Conservation (phyloP, 23 tunicate species). For the Styela plicata region DNA sequence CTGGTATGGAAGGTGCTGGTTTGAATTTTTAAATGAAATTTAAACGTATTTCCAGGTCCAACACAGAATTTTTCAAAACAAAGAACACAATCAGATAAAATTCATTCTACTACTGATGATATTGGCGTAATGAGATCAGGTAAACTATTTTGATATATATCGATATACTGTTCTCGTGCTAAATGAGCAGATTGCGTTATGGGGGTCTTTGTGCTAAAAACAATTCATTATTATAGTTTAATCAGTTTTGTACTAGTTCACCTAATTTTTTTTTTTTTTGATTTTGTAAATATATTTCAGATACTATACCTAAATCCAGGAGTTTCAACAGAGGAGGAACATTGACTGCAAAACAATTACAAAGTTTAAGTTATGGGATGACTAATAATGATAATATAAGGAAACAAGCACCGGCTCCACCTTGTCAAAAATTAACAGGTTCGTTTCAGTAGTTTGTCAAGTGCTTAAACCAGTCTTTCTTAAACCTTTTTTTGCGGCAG, state of each 20-base stretch:
- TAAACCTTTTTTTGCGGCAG: too few species aligned
- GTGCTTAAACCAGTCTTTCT: too few species aligned
- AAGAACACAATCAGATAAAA: conserved; percentile 5
- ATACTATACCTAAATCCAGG: background rate
- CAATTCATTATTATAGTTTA: too few species aligned
- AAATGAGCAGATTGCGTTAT: too few species aligned
- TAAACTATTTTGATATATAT: too few species aligned
- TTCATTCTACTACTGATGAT: conserved; percentile 10
- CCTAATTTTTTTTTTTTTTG: too few species aligned
- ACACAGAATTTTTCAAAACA: background rate
- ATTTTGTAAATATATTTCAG: background rate
- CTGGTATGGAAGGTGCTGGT: too few species aligned
- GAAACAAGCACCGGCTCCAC: conserved; percentile 20
- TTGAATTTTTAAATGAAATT: too few species aligned
- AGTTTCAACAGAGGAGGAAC: conserved; percentile 13
- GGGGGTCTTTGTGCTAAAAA: too few species aligned
- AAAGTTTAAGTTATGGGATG: conserved; percentile 2
- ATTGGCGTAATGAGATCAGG: conserved; percentile 1
- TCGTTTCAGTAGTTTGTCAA: too few species aligned
- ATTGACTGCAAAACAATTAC: conserved; percentile 14
- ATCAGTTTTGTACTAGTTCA: too few species aligned
- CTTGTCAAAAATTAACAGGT: background rate
- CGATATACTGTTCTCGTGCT: too few species aligned
- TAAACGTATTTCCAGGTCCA: background rate
- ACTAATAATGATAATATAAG: background rate